Evolutionary conservation across 2,113 vertebrate species (phyloP).

Genomic region (Accipiter cooperii): DNA sequence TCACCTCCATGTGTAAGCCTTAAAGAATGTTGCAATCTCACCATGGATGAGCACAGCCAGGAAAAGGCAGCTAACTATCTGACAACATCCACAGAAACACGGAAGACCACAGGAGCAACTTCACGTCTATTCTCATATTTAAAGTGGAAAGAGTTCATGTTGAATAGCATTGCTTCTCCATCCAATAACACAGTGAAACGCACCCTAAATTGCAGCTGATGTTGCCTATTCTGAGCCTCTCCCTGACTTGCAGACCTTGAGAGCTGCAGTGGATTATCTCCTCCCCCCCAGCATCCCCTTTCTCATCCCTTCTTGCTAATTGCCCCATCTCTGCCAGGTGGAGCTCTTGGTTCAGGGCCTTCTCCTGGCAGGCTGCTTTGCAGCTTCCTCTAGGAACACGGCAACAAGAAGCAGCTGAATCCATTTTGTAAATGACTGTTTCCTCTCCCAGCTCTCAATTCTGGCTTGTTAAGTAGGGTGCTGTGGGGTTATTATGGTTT

Average conservation of each 20-base stretch:
- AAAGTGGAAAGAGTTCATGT: too few relatives aligned
- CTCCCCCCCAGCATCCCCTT: too few relatives aligned
- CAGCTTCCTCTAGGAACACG: not conserved
- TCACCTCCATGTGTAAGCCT: rapidly evolving
- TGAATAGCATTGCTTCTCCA: not conserved
- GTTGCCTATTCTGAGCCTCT: too few relatives aligned
- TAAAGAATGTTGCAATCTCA: not conserved
- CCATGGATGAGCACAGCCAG: rapidly evolving
- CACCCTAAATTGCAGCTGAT: not conserved
- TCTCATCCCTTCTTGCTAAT: not conserved
- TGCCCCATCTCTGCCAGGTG: not conserved
- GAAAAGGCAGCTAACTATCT: not conserved
- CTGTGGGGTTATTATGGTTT: rapidly evolving
- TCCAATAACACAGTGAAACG: rapidly evolving
- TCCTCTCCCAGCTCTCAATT: rapidly evolving
- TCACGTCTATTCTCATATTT: rapidly evolving
- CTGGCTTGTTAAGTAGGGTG: rapidly evolving
- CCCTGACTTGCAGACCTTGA: rapidly evolving
- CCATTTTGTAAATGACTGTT: rapidly evolving
- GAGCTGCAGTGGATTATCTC: too few relatives aligned
- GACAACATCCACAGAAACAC: too few relatives aligned
- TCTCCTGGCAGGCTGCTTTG: not conserved
- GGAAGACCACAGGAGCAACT: not conserved
- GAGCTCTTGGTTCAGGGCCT: not conserved
- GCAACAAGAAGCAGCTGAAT: not conserved